These are phyloP conservation scores for Odontomachus brunneus DNA, from an alignment of 1,140 invertebrate genomes.

Conservation along the genomic window DNA sequence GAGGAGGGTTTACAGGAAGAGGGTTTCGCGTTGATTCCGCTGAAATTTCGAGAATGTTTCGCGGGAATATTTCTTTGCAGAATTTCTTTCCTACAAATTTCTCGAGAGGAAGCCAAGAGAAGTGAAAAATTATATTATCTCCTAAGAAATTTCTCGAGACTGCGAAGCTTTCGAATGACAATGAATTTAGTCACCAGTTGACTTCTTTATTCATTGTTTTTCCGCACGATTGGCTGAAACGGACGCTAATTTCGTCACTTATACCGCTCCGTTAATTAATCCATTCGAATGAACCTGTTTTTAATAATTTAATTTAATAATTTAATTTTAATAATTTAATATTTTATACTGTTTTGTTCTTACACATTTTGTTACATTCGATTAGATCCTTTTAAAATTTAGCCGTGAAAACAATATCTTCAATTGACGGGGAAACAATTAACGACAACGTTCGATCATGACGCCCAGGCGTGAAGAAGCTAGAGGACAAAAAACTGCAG, in stretches of 20 bases:
- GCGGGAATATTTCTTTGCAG: conserved; percentile 9
- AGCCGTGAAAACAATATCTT: conserved; percentile 26
- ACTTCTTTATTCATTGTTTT: neutral
- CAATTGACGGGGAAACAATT: conserved; percentile 23
- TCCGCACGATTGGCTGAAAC: neutral
- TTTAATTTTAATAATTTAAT: no score
- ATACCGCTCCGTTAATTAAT: neutral
- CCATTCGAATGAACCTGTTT: neutral
- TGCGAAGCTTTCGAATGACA: neutral
- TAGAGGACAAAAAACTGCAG: conserved; percentile 20
- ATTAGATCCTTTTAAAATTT: conserved; percentile 34
- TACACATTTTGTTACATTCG: neutral
- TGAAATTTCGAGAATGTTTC: conserved; percentile 35
- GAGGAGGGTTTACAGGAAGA: neutral
- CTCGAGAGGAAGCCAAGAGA: conserved; percentile 4
- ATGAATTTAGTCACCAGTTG: conserved; percentile 18
- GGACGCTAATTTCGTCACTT: neutral
- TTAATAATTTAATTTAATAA: no score
- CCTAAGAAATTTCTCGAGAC: conserved; percentile 26
- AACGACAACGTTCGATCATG: no score
- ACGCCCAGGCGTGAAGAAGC: conserved; percentile 5
- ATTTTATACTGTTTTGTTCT: neutral
- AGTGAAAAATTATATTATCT: conserved; percentile 21
- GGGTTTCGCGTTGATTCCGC: conserved; percentile 11
- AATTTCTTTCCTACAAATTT: conserved; percentile 27